Evolutionary conservation across 2,113 vertebrate species (phyloP).

Genomic region (Mohoua ochrocephala): DNA sequence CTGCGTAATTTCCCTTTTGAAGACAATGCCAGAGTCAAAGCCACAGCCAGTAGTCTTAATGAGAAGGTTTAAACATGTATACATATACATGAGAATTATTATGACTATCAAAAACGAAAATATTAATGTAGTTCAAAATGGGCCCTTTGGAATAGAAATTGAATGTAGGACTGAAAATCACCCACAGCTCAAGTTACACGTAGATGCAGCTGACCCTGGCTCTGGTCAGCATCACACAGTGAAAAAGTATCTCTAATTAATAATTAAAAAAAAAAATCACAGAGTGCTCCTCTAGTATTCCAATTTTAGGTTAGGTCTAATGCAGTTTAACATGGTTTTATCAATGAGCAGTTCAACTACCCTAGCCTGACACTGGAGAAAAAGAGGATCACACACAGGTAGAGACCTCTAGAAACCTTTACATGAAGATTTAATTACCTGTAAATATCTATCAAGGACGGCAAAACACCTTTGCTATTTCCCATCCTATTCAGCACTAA

Average conservation of each 20-base stretch:
- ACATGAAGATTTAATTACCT: background rate
- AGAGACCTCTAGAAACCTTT: background rate
- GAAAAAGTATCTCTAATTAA: background rate
- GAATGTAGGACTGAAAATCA: background rate
- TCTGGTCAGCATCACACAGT: background rate
- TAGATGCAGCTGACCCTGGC: background rate
- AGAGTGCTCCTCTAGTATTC: background rate
- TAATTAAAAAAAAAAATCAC: background rate
- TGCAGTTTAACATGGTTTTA: background rate
- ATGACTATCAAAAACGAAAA: background rate
- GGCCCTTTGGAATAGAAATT: background rate
- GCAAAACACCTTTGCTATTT: background rate
- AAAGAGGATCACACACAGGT: background rate
- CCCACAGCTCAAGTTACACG: background rate
- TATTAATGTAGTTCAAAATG: background rate
- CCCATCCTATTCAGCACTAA: background rate
- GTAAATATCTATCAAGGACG: background rate
- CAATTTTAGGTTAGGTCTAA: background rate
- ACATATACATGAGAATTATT: background rate
- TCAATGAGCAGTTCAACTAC: background rate
- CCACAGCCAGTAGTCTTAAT: background rate
- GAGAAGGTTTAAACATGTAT: background rate
- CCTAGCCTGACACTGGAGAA: background rate
- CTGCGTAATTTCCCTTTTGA: background rate
- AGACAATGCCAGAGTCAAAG: constrained; percentile 13